Evolutionary conservation across 2,113 vertebrate genomes (phyloP), one percentile per base, ranked within the genome.

Genomic region (Cepphus grylle): DNA sequence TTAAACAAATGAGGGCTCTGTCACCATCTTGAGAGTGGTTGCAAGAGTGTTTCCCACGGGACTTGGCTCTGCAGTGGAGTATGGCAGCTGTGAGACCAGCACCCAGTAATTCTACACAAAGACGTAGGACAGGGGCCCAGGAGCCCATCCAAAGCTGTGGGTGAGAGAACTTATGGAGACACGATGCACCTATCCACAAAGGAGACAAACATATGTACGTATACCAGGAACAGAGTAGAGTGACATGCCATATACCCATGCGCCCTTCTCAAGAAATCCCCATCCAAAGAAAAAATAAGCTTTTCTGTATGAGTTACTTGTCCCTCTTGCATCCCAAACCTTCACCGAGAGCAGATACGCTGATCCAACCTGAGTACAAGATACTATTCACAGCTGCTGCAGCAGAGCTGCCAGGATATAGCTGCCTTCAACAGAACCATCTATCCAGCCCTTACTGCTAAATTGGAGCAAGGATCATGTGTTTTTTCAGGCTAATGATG

Each of bases 401-500:
- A 70, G 30, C 22, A 85, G 56, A 17, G 56, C 40, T 95, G 76
- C 81, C 72, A 81, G 65, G 61, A 87, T 87, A 79, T 26, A 86
- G 70, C 70, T 96, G 50, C 70, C 72, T 91, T 95, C 92, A 86
- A 81, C 67, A 83, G 63, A 92, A 73, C 23, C 34, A 87, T 90
- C 87, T 50, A 70, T 95, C 38, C 84, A 94, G 52, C 66, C 67
- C 90, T 89, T 38, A 88, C 84, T 72, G 86, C 86, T 89, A 97
- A 96, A 97, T 63, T 94, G 93, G 88, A 97, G 65, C 5, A 1
- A 38, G 55, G 43, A 93, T 94, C 83, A 55, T 40, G 59, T 53
- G 49, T 56, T 94, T 94, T 93, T 94, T 78, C 76, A 86, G 45
- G 25, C 65, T 96, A 96, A 97, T 82, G 79, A 96, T 97, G 86